These are phyloP conservation scores for Noctua janthe DNA, from an alignment of 2,888 invertebrate species.

Conservation along the genomic window DNA sequence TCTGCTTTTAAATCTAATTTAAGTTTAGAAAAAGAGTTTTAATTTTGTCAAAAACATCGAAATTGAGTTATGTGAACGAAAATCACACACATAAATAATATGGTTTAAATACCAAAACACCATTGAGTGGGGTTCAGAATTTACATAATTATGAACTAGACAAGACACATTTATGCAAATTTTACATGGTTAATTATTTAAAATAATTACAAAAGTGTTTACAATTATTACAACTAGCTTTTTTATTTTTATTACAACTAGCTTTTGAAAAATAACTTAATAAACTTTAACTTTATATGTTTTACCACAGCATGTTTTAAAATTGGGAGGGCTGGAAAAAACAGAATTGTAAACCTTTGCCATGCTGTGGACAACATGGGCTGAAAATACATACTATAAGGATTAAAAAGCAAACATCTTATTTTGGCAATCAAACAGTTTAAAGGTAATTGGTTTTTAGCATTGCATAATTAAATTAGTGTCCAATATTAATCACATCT, in stretches of 20 bases:
- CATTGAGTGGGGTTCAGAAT: background rate
- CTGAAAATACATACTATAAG: background rate
- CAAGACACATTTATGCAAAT: background rate
- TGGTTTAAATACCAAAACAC: background rate
- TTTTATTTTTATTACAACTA: background rate
- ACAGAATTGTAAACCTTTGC: background rate
- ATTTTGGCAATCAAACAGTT: background rate
- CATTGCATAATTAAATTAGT: constrained; percentile 14
- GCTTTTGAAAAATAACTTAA: background rate
- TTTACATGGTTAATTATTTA: background rate
- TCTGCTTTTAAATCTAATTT: background rate
- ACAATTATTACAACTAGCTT: background rate
- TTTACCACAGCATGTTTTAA: background rate
- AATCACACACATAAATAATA: background rate
- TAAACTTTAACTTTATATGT: background rate
- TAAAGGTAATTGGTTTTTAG: constrained; percentile 4
- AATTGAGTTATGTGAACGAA: background rate
- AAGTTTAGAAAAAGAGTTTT: background rate
- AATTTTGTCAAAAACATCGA: background rate
- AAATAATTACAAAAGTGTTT: background rate
- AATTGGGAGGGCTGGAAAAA: background rate
- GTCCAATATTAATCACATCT: constrained; percentile 18
- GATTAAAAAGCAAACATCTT: background rate
- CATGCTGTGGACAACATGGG: too few species aligned
- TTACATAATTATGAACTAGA: constrained; percentile 1